A percentile compares a stretch with the other conserved stretches of the same genome.
Evolutionary conservation across 2,797 vertebrate species (phyloP).

Genomic region (Myioborus miniatus): DNA sequence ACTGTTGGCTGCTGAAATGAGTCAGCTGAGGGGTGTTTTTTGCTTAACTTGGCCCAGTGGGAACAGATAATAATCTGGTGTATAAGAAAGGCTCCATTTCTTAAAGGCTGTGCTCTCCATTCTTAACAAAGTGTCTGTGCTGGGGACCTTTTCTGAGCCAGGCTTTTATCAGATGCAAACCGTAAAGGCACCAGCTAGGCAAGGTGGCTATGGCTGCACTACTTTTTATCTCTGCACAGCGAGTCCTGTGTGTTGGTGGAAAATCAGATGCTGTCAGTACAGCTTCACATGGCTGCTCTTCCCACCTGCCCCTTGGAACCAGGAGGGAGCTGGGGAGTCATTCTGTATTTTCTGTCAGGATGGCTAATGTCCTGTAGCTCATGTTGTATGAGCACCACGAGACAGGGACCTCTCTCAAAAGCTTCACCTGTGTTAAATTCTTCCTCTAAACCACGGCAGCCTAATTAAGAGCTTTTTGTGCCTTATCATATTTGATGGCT

Average conservation of each 20-base stretch:
- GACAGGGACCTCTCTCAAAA: background rate
- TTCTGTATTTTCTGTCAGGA: background rate
- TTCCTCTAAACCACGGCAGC: background rate
- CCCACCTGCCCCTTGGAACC: background rate
- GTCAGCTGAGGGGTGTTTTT: background rate
- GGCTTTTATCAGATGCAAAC: background rate
- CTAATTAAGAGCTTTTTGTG: constrained; percentile 10
- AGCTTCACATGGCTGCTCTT: background rate
- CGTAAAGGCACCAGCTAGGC: background rate
- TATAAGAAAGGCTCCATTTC: background rate
- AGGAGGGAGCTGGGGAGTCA: background rate
- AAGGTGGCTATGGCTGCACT: background rate
- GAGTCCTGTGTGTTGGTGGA: background rate
- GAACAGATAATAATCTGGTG: background rate
- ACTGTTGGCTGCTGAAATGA: background rate
- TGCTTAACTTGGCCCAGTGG: background rate
- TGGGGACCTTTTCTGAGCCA: background rate
- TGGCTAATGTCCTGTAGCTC: background rate
- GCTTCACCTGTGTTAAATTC: background rate
- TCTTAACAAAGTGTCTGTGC: background rate
- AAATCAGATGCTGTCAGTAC: background rate
- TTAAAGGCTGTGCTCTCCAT: background rate
- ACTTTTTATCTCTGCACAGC: background rate
- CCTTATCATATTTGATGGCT: background rate
- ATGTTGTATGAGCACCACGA: accelerated